These are phyloP conservation scores for Nematolebias whitei DNA, from an alignment of 2,113 vertebrate species.

Conservation along the genomic window DNA sequence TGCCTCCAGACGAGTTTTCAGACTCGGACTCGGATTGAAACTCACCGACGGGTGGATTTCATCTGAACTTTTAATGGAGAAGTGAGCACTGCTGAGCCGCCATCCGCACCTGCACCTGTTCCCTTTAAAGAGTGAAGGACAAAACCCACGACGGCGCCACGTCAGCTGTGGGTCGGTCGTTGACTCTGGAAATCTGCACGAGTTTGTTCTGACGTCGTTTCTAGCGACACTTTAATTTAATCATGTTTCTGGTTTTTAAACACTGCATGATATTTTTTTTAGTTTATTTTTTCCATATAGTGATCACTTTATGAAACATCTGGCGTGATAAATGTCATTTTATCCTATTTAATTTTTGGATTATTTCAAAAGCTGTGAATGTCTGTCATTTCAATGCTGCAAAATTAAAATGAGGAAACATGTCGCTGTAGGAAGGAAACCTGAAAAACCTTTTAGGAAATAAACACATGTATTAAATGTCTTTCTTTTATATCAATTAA, in stretches of 20 bases:
- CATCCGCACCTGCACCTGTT: conserved; percentile 12
- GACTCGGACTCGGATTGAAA: conserved; percentile 89
- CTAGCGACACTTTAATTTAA: background rate
- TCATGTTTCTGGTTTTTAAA: background rate
- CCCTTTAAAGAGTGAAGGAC: too few species aligned
- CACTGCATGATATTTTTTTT: too few species aligned
- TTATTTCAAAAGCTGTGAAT: conserved; percentile 53
- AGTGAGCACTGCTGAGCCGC: background rate
- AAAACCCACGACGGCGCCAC: conserved; percentile 2
- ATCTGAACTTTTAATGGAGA: background rate
- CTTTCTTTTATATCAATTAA: too few species aligned
- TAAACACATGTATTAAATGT: too few species aligned
- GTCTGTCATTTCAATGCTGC: too few species aligned
- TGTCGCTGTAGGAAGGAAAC: too few species aligned
- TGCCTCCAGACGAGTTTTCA: conserved; percentile 82
- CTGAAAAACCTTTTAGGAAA: too few species aligned
- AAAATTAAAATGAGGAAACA: too few species aligned
- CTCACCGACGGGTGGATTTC: conserved; percentile 5
- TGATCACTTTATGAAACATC: too few species aligned
- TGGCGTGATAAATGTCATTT: too few species aligned
- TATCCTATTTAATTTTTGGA: conserved; percentile 1
- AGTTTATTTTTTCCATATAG: background rate
- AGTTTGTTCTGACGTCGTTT: conserved; percentile 9
- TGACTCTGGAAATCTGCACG: background rate
- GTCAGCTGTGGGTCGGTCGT: background rate